Conservation (phyloP, 2,797 vertebrate species). For the Choloepus didactylus region DNA sequence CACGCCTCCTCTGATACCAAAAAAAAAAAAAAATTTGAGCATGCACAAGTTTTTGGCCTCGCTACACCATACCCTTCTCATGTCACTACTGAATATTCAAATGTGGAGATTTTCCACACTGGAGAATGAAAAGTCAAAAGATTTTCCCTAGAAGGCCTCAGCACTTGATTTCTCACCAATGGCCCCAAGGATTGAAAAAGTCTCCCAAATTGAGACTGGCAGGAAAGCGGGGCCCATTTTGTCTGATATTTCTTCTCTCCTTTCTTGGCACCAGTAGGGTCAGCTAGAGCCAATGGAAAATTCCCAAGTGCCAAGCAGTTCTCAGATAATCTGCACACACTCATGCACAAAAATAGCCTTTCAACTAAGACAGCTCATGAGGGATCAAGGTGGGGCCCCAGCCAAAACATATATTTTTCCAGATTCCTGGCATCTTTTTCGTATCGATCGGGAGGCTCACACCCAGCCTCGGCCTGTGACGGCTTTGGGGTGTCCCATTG, state of each 20-base stretch:
- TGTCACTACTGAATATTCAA: constrained; percentile 82
- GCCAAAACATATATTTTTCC: constrained; percentile 79
- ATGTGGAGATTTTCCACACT: constrained; percentile 83
- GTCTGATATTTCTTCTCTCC: constrained; percentile 85
- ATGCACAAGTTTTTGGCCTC: background rate
- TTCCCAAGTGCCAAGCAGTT: constrained; percentile 88
- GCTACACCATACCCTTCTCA: constrained; percentile 62
- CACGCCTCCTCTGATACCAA: background rate
- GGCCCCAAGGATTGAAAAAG: constrained; percentile 88
- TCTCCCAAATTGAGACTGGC: constrained; percentile 89
- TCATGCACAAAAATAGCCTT: constrained; percentile 72
- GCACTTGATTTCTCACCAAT: constrained; percentile 85
- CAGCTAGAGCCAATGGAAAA: constrained; percentile 88
- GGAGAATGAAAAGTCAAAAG: constrained; percentile 79
- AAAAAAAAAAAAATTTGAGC: fast-evolving
- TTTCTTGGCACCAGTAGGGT: constrained; percentile 86
- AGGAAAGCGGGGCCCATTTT: constrained; percentile 86
- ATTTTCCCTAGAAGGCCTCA: constrained; percentile 87
- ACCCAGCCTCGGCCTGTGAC: constrained; percentile 28
- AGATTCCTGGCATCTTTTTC: constrained; percentile 74
- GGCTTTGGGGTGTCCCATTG: constrained; percentile 31
- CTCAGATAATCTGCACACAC: constrained; percentile 86
- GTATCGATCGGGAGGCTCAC: constrained; percentile 66
- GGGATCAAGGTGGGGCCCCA: constrained; percentile 76
- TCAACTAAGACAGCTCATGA: constrained; percentile 81